These are phyloP conservation scores for Frankliniella fusca DNA, from an alignment of 2,888 invertebrate species.

Conservation along the genomic window DNA sequence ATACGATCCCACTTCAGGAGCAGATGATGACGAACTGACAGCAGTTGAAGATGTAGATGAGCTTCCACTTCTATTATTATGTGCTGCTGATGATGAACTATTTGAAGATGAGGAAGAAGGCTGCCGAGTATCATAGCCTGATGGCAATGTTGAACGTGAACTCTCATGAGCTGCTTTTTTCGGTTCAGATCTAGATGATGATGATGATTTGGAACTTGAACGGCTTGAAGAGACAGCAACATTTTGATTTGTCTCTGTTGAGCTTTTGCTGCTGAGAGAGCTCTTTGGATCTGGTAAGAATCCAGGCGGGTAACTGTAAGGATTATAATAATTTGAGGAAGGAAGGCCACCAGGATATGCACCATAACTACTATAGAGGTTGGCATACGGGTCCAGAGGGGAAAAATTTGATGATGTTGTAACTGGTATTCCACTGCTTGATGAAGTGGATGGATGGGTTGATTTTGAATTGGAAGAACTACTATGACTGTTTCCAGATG, in stretches of 20 bases:
- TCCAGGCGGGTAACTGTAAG: background rate
- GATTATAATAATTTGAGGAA: background rate
- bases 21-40: background rate
- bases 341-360: background rate
- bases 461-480: conserved; percentile 27
- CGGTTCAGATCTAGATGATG: background rate
- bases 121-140: conserved; percentile 31
- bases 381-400: conserved; percentile 7
- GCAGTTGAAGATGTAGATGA: background rate
- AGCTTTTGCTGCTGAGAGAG: background rate
- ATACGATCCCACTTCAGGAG: background rate
- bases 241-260: conserved; percentile 3
- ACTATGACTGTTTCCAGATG: conserved; percentile 14
- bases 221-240: background rate
- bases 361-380: conserved; percentile 10
- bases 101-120: conserved; percentile 27
- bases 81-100: conserved; percentile 27
- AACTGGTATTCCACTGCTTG: background rate
- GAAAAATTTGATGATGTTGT: background rate
- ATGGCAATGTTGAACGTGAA: conserved; percentile 26
- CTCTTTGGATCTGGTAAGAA: conserved; percentile 5
- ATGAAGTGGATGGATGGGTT: conserved; percentile 28
- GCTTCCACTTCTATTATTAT: conserved; percentile 28
- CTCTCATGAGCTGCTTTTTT: conserved; percentile 26
- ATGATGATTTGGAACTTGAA: conserved; percentile 2